Evolutionary conservation across 2,113 vertebrate species (phyloP).

Genomic region (Forbesichthys papilliferus): DNA sequence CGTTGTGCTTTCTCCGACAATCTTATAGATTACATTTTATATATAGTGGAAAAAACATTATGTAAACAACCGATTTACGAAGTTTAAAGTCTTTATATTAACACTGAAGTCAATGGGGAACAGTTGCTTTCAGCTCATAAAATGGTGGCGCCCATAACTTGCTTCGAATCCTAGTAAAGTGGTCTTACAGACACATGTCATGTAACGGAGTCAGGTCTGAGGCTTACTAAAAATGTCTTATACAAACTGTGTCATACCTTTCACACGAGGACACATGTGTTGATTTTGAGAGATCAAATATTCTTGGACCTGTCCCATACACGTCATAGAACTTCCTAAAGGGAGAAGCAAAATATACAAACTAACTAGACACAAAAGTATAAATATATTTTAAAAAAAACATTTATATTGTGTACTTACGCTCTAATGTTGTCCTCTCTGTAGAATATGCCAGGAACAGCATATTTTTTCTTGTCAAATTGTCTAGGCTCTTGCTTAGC

Average conservation of each 20-base stretch:
- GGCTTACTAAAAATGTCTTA: neutral
- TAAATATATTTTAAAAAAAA: neutral
- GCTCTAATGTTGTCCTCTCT: conserved; percentile 86
- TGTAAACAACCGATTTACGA: too few relatives aligned
- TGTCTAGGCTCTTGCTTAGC: conserved; percentile 45
- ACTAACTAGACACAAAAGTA: neutral
- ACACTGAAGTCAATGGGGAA: too few relatives aligned
- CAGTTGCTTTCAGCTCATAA: too few relatives aligned
- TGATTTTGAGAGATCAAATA: conserved; percentile 78
- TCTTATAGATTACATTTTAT: too few relatives aligned
- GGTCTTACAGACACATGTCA: neutral
- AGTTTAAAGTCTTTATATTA: too few relatives aligned
- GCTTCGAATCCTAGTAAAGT: too few relatives aligned
- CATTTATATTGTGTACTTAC: conserved; percentile 73
- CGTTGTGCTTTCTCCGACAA: too few relatives aligned
- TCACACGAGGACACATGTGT: conserved; percentile 86
- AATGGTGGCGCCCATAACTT: too few relatives aligned
- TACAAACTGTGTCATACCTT: conserved; percentile 71
- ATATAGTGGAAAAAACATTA: too few relatives aligned
- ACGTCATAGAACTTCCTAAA: conserved; percentile 84
- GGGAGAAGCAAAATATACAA: conserved; percentile 4
- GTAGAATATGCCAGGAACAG: conserved; percentile 81
- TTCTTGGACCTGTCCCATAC: conserved; percentile 78
- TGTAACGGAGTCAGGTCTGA: too few relatives aligned
- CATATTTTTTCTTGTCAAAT: conserved; percentile 40